phyloP scores from a whole-genome alignment of 2,888 invertebrate species.

The Hermaeophaga mercurialis region DNA sequence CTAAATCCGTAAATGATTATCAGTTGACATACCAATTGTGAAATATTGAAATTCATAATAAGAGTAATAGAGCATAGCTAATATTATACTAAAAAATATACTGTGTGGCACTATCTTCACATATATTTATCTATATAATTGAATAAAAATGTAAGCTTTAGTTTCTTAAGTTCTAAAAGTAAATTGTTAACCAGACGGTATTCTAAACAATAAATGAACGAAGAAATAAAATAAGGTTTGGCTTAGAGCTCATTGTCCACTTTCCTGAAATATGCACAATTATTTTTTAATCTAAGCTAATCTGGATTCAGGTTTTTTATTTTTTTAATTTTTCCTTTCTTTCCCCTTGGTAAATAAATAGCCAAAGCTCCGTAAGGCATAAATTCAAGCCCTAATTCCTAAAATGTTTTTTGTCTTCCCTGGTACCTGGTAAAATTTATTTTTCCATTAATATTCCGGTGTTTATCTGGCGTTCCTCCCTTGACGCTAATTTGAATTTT shows the following conservation, averaged over 20 bases:
- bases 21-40: too few species aligned
- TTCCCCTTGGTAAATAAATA: constrained; percentile 5
- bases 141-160: too few species aligned
- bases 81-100: too few species aligned
- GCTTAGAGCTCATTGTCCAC: too few species aligned
- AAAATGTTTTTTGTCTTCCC: constrained; percentile 35
- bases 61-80: too few species aligned
- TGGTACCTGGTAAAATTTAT: constrained; percentile 38
- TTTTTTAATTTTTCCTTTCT: background rate
- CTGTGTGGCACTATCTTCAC: too few species aligned
- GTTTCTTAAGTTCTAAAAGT: too few species aligned
- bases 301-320: background rate
- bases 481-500: constrained; percentile 42
- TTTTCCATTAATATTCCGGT: constrained; percentile 43
- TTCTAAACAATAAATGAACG: too few species aligned
- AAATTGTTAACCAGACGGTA: too few species aligned
- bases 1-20: background rate
- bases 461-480: constrained; percentile 36
- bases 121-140: too few species aligned
- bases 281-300: background rate
- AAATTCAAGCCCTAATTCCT: constrained; percentile 35
- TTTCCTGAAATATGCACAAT: constrained; percentile 4
- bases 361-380: constrained; percentile 12
- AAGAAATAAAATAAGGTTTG: too few species aligned
- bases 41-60: too few species aligned